Base-by-base conservation (phyloP, 2,797 vertebrate species). In the Halcyon chelicuti region DNA sequence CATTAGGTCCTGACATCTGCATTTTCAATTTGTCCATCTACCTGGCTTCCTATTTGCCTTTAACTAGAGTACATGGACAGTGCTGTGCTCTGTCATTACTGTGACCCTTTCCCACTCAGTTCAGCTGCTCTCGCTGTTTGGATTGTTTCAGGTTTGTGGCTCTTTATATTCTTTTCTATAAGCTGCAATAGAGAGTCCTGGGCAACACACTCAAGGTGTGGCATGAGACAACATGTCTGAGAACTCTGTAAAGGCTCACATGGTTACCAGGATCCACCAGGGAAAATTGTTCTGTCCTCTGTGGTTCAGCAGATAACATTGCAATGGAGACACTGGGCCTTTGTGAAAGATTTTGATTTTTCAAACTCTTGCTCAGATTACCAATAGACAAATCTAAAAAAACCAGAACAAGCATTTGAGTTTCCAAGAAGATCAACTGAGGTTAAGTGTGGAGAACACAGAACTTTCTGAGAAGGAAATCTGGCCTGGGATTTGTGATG, bases 1-100 rank as follows among this genome's bases (percentile, higher is more conserved):
- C 31, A 25, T 13, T 78, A 66, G 55, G 74, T 13, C 5, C 28
- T 19, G 49, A 72, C 52, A 71, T 55, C 35, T 93, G 39, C 17
- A 39, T 61, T 94, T 92, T 74, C 70, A 20, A 29, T 83, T 83
- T 77, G 10, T 55, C 80, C 77, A n/a, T 67, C 82, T 91, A 44
- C 25, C 54, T 52, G 35, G 15, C n/a, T 84, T 86, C 25, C 58
- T 81, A 25, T 67, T 52, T 86, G 26, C 20, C 65, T 80, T 84
- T 86, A 76, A 44, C 42, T 23, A 31, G 35, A 75, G 25, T 57
- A 71, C 62, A 51, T 28, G 46, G 47, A 74, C 47, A 71, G 37
- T 44, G 39, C 14, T 80, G 20, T 17, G 90, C 60, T 54, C 44
- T 58, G 51, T 54, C 68, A 76, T 62, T 51, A 57, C 12, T 35